Evolutionary conservation across 2,113 vertebrate genomes (phyloP), one percentile per base, ranked within the genome.

Genomic region (Lonchura striata): DNA sequence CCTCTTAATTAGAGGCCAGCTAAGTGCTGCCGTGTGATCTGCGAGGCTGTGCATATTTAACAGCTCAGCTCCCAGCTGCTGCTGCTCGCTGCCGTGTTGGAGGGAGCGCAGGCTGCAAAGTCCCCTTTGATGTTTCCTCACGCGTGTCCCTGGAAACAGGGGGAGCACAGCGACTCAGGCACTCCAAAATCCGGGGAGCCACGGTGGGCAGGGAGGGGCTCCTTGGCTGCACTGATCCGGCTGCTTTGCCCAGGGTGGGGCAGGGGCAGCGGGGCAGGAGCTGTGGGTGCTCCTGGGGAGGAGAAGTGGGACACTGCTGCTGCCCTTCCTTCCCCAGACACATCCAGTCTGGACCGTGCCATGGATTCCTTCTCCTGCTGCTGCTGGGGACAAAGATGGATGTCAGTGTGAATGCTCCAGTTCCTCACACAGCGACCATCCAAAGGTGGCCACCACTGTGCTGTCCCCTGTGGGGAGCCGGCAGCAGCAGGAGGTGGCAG

Each of bases 1-100:
- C 92, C 94, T 96, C 94, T 96, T 96, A 96, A 95, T 96, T 90
- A 94, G 94, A 60, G 88, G 82, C 69, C 47, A 52, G 88, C 60
- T 78, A 94, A 96, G 72, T 70, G 94, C 82, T 92, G 13, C 68
- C 7, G 53, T 94, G 85, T 92, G 93, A 95, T 86, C 90, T 6
- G 28, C 0, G 11, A 68, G 88, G 82, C 22, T 80, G 56, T 95
- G 76, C 93, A 96, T 96, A 86, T 95, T 96, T 94, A 90, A 95
- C 61, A 47, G 18, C 1, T 50, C 79, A 15, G 76, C 76, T 88
- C 88, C 76, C 93, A 88, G 91, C 88, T 83, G 82, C 85, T 37
- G 66, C 75, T 82, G 80, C 93, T 57, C 44, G 10, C 41, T 72
- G 71, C 90, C 61, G 68, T 24, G 86, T 10, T 84, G 79, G 37